Conservation (phyloP, 2,113 vertebrate species). For the Rallus limicola region DNA sequence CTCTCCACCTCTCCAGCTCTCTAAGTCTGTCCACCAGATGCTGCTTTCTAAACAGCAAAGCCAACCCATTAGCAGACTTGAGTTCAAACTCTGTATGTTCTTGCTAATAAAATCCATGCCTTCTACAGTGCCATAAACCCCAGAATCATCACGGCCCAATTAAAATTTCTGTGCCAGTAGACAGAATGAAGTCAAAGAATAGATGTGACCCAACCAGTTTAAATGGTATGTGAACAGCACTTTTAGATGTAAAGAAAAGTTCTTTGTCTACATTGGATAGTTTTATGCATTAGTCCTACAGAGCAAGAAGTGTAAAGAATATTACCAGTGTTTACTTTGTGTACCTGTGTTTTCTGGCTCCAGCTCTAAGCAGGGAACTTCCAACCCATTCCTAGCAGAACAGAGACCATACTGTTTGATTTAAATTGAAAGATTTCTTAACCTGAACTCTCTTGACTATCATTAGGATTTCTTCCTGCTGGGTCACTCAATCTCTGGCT, state of each 20-base stretch:
- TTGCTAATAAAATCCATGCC: background rate
- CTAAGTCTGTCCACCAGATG: background rate
- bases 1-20: no score
- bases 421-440: constrained; percentile 22
- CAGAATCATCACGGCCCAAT: background rate
- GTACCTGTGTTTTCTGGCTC: background rate
- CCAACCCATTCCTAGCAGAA: background rate
- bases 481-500: background rate
- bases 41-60: background rate
- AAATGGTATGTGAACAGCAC: background rate
- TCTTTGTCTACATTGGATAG: background rate
- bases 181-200: background rate
- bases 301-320: background rate
- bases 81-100: background rate
- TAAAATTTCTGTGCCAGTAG: background rate
- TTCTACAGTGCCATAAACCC: background rate
- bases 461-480: background rate
- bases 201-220: background rate
- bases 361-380: background rate
- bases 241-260: background rate
- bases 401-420: background rate
- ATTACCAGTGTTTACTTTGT: background rate
- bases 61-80: background rate
- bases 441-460: background rate
- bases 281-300: background rate